These are phyloP conservation scores for Chorisops tibialis DNA, from an alignment of 2,888 invertebrate species.

Conservation along the genomic window DNA sequence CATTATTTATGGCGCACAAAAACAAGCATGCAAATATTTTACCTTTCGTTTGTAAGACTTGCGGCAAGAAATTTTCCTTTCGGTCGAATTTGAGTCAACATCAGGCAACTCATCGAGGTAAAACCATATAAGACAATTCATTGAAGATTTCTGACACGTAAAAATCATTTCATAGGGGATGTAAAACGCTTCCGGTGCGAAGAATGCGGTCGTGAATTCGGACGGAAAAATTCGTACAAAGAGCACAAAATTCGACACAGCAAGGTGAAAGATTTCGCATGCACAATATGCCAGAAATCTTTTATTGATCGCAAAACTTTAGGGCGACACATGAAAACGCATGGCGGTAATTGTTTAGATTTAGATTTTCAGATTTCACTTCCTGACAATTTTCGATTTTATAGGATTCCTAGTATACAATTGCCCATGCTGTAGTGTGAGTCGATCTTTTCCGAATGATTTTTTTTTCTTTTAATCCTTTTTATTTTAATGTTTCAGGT, in stretches of 20 bases:
- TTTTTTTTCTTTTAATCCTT: too few relatives aligned
- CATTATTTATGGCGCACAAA: conserved; percentile 60
- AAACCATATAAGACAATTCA: conserved; percentile 20
- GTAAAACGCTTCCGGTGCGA: conserved; percentile 58
- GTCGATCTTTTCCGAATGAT: too few relatives aligned
- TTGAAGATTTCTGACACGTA: not conserved
- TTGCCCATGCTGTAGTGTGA: conserved; percentile 67
- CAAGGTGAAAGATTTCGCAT: conserved; percentile 57
- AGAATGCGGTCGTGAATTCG: conserved; percentile 61
- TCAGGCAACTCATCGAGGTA: conserved; percentile 54
- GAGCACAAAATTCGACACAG: conserved; percentile 58
- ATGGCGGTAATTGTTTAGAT: conserved; percentile 56
- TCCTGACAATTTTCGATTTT: conserved; percentile 34
- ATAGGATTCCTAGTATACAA: conserved; percentile 66
- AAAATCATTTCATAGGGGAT: conserved; percentile 19
- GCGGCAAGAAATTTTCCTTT: conserved; percentile 58
- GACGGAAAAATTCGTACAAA: conserved; percentile 58
- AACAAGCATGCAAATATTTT: conserved; percentile 62
- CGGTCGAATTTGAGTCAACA: conserved; percentile 70
- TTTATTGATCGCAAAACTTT: conserved; percentile 69
- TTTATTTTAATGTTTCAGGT: too few relatives aligned
- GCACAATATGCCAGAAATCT: conserved; percentile 63
- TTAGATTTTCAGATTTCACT: not conserved
- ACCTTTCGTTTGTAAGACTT: conserved; percentile 60
- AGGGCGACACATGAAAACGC: conserved; percentile 65